Percentiles rank a stretch among this genome's conserved stretches.
phyloP scores from a whole-genome alignment of 2,888 invertebrate species.

The Ophion slaviceki region DNA sequence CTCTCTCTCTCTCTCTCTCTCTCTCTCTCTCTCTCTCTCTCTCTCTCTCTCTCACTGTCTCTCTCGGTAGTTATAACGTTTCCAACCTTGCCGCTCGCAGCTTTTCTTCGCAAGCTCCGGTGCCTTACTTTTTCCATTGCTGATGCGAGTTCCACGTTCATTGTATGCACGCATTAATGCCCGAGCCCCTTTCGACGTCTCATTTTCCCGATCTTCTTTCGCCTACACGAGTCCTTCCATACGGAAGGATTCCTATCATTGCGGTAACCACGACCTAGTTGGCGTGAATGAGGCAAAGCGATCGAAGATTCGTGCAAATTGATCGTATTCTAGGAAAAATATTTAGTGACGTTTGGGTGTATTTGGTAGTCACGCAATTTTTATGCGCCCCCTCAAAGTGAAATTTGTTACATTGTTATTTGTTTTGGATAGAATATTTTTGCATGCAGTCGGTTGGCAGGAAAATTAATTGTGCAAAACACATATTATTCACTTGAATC shows the following conservation, averaged over 20 bases:
- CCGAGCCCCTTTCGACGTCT: constrained; percentile 34
- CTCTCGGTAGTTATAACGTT: constrained; percentile 1
- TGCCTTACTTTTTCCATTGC: constrained; percentile 15
- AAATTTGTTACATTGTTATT: too few relatives aligned
- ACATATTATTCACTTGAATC: too few relatives aligned
- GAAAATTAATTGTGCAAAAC: too few relatives aligned
- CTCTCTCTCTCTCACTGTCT: constrained; percentile 7
- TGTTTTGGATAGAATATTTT: too few relatives aligned
- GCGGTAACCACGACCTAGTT: not conserved
- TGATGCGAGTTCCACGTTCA: constrained; percentile 39
- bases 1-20: constrained; percentile 7
- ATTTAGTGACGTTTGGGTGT: not conserved
- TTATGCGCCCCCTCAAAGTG: too few relatives aligned
- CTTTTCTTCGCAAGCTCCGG: constrained; percentile 56
- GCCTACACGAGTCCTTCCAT: not conserved
- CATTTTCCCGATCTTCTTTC: constrained; percentile 16
- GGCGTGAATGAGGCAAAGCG: not conserved
- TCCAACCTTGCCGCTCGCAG: constrained; percentile 35
- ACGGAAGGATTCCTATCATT: not conserved
- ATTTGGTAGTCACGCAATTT: not conserved
- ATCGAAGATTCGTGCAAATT: too few relatives aligned
- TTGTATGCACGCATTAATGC: constrained; percentile 57
- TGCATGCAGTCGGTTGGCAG: too few relatives aligned
- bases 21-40: not conserved
- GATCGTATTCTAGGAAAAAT: not conserved